phyloP scores from a whole-genome alignment of 2,888 invertebrate species.

The Coronaproctus castanopsis region DNA sequence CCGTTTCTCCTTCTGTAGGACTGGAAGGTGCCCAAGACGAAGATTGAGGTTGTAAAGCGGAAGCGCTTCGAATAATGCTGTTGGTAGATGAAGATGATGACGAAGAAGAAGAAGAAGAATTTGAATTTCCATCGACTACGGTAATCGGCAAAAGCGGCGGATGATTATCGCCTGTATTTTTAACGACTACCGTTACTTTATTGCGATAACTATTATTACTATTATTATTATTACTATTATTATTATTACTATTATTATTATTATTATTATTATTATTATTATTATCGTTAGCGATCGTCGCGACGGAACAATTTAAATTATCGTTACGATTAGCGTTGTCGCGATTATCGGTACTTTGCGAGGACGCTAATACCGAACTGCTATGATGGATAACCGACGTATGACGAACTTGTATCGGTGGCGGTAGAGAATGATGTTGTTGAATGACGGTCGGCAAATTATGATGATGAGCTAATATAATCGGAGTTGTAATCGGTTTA shows the following conservation, averaged over 20 bases:
- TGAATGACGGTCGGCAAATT: constrained; percentile 7
- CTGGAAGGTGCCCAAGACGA: constrained; percentile 48
- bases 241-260: background rate
- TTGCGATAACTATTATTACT: background rate
- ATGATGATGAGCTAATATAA: background rate
- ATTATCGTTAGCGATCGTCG: background rate
- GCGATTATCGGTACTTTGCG: background rate
- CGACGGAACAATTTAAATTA: background rate
- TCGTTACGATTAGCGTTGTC: background rate
- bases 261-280: background rate
- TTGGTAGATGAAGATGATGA: background rate
- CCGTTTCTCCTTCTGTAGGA: constrained; percentile 53
- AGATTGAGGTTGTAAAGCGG: constrained; percentile 26
- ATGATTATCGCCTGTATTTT: background rate
- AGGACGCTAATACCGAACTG: background rate
- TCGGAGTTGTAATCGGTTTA: background rate
- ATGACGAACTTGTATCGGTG: constrained; percentile 7
- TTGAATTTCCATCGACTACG: background rate
- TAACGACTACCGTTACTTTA: no score
- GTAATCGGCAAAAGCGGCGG: background rate
- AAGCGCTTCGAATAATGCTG: constrained; percentile 12
- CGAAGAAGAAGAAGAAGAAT: background rate
- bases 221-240: background rate
- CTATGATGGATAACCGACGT: constrained; percentile 11
- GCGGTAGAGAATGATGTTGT: constrained; percentile 8